Percentiles rank a stretch among this genome's conserved stretches.
Conservation (phyloP, 35 echinoderm and acorn worm genomes). For the Lytechinus variegatus region DNA sequence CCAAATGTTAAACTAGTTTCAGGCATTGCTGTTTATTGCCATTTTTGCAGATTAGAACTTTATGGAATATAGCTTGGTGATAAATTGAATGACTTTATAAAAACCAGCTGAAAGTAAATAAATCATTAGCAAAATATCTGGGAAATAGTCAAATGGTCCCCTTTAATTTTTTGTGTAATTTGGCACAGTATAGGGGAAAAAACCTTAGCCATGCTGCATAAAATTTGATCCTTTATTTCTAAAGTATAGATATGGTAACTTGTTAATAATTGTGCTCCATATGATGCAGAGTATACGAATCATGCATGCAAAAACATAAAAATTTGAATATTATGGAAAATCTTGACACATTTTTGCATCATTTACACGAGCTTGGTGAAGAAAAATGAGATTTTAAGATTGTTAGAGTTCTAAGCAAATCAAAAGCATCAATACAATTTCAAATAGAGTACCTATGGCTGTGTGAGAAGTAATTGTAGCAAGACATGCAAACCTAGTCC, state of each 20-base stretch:
- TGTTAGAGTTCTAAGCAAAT: neutral
- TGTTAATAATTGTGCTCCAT: neutral
- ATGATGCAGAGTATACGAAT: neutral
- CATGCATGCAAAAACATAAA: neutral
- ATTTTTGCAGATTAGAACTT: too few species aligned
- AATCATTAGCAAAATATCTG: too few species aligned
- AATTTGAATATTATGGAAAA: neutral
- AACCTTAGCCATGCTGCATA: neutral
- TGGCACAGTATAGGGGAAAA: neutral
- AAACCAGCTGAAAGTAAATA: too few species aligned
- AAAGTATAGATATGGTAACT: neutral
- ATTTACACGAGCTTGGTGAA: neutral
- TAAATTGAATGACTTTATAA: too few species aligned
- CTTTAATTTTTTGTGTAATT: too few species aligned
- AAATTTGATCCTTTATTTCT: neutral
- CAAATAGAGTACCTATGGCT: neutral
- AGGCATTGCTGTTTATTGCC: too few species aligned
- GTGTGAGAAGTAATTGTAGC: neutral
- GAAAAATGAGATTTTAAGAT: neutral
- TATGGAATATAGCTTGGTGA: too few species aligned
- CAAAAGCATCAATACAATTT: neutral
- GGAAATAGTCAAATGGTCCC: too few species aligned
- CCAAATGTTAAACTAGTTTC: too few species aligned
- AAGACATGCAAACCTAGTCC: constrained; percentile 23
- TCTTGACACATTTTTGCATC: neutral